phyloP scores from a whole-genome alignment of 1,140 invertebrate genomes.

The Parasteatoda tepidariorum region DNA sequence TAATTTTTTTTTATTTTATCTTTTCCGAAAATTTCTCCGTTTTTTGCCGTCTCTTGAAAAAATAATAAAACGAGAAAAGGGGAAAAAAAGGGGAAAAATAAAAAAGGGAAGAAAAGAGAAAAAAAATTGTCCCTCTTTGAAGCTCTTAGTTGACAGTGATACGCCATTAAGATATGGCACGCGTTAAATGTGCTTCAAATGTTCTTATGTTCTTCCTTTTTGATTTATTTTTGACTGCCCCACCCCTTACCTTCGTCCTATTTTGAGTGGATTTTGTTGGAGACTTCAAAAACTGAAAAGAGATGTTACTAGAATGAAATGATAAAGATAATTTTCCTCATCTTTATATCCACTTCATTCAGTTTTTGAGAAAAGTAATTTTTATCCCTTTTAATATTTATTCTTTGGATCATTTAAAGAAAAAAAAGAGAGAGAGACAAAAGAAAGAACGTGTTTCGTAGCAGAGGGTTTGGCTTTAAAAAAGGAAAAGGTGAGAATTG shows the following conservation, averaged over 20 bases:
- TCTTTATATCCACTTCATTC: not conserved
- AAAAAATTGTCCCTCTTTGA: conserved; percentile 19
- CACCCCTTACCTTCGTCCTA: not conserved
- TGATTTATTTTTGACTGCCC: not conserved
- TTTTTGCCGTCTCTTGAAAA: not conserved
- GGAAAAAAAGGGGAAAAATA: conserved; percentile 10
- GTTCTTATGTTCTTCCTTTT: conserved; percentile 39
- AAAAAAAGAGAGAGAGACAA: no score
- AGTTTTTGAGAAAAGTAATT: no score
- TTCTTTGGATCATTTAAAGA: no score
- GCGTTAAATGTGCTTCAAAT: conserved; percentile 57
- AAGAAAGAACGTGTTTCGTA: no score
- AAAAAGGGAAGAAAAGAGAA: not conserved
- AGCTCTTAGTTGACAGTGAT: conserved; percentile 58
- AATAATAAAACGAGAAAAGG: conserved; percentile 4
- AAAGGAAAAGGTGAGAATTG: no score
- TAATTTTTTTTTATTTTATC: not conserved
- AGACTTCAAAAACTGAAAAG: conserved; percentile 4
- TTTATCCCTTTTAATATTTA: no score
- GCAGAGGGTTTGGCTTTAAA: no score
- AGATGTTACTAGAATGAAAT: conserved; percentile 23
- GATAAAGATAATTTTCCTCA: conserved; percentile 13
- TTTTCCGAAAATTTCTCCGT: not conserved
- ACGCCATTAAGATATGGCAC: conserved; percentile 57
- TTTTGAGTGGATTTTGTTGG: conserved; percentile 36